These are phyloP conservation scores for Guaruba guarouba DNA, from an alignment of 2,113 vertebrate species.

Conservation along the genomic window DNA sequence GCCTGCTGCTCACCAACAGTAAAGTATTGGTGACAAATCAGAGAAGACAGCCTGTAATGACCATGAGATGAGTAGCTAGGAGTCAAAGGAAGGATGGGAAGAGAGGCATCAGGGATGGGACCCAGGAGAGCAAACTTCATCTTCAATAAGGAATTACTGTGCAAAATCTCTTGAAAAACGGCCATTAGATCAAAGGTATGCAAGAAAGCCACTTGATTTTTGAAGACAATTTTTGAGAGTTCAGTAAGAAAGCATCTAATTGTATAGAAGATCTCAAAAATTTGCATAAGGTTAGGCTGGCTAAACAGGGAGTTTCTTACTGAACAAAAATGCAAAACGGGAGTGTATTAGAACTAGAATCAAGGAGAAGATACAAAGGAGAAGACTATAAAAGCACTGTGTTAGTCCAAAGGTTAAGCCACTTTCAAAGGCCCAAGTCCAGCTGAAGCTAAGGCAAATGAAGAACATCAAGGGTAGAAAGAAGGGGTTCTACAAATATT, in stretches of 20 bases:
- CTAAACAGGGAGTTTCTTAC: neutral
- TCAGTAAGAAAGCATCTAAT: neutral
- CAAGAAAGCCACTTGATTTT: neutral
- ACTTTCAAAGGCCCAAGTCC: neutral
- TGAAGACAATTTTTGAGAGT: neutral
- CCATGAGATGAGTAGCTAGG: neutral
- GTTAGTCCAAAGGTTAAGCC: neutral
- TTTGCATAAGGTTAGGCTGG: neutral
- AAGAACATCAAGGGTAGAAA: neutral
- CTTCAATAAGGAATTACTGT: neutral
- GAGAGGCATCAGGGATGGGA: neutral
- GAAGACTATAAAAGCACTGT: neutral
- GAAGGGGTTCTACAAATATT: neutral
- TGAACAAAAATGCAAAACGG: neutral
- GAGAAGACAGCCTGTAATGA: neutral
- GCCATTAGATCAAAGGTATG: neutral
- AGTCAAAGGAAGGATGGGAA: neutral
- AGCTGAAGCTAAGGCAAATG: neutral
- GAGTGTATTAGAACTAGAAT: neutral
- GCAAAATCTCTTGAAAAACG: neutral
- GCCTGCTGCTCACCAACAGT: neutral
- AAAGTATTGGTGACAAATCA: neutral
- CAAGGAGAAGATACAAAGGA: neutral
- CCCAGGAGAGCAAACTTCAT: neutral
- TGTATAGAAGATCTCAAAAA: neutral